Conservation (phyloP, 92 coral and sea anemone genomes). For the Hydrozoanthus gracilis region DNA sequence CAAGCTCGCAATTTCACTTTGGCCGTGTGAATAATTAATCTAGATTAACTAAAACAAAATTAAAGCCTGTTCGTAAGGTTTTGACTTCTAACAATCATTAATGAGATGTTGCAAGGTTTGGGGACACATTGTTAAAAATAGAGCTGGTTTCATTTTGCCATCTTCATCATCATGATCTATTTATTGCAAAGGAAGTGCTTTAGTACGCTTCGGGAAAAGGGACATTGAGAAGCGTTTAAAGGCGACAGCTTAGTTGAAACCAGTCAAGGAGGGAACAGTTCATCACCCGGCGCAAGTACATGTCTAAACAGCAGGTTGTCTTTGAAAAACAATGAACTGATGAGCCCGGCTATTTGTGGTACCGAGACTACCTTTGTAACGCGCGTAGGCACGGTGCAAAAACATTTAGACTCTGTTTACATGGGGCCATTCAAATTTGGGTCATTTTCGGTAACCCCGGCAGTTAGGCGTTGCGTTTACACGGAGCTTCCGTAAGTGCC, state of each 20-base stretch:
- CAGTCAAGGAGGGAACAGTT: background rate
- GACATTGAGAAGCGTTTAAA: background rate
- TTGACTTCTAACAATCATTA: background rate
- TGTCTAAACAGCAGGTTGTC: constrained; percentile 38
- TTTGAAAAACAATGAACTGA: background rate
- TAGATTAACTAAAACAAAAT: background rate
- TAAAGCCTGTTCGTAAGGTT: background rate
- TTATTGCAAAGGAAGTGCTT: background rate
- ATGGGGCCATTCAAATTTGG: too few species aligned
- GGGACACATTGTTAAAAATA: too few species aligned
- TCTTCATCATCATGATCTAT: too few species aligned
- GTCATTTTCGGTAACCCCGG: too few species aligned
- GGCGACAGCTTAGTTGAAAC: background rate
- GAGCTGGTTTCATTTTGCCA: too few species aligned
- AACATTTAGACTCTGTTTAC: too few species aligned
- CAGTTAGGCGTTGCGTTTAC: too few species aligned
- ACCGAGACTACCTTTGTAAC: too few species aligned
- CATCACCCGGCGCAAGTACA: constrained; percentile 29
- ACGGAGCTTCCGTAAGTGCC: too few species aligned
- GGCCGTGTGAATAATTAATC: background rate
- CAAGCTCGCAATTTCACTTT: background rate
- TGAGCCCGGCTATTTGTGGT: background rate
- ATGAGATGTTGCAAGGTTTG: too few species aligned
- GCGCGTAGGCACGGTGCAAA: too few species aligned
- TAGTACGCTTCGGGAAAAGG: background rate